These are phyloP conservation scores for Xiphorhynchus elegans DNA, from an alignment of 2,113 vertebrate species.

Conservation along the genomic window DNA sequence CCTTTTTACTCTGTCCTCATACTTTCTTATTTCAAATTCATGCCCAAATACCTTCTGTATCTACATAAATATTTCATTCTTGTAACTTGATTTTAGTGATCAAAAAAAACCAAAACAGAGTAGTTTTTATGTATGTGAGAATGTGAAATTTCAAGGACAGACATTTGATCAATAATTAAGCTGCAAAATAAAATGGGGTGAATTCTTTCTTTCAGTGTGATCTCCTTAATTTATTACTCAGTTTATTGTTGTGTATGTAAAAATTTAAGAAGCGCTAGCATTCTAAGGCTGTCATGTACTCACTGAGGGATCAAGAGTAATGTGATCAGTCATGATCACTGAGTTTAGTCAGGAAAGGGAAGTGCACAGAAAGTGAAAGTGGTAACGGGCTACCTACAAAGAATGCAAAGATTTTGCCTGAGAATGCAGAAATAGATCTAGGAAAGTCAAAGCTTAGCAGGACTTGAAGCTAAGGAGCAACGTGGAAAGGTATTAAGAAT, in stretches of 20 bases:
- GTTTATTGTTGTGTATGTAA: not conserved
- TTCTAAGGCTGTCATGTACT: not conserved
- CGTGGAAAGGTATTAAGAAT: not conserved
- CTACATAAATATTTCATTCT: not conserved
- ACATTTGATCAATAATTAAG: not conserved
- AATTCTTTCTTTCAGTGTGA: not conserved
- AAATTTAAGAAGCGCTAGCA: not conserved
- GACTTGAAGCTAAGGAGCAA: not conserved
- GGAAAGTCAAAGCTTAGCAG: not conserved
- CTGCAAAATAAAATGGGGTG: not conserved
- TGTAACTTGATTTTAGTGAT: not conserved
- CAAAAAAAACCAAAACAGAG: not conserved
- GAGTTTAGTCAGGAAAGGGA: not conserved
- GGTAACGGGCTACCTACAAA: not conserved
- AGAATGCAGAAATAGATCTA: not conserved
- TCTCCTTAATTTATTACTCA: not conserved
- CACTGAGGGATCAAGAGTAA: not conserved
- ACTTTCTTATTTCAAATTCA: not conserved
- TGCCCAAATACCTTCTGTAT: not conserved
- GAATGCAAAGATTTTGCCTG: not conserved
- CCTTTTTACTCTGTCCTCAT: not conserved
- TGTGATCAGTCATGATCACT: rapidly evolving
- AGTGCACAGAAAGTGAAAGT: not conserved
- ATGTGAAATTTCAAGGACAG: not conserved
- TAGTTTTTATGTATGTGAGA: not conserved